phyloP scores from a whole-genome alignment of 2,888 invertebrate species.

The Nezara viridula region DNA sequence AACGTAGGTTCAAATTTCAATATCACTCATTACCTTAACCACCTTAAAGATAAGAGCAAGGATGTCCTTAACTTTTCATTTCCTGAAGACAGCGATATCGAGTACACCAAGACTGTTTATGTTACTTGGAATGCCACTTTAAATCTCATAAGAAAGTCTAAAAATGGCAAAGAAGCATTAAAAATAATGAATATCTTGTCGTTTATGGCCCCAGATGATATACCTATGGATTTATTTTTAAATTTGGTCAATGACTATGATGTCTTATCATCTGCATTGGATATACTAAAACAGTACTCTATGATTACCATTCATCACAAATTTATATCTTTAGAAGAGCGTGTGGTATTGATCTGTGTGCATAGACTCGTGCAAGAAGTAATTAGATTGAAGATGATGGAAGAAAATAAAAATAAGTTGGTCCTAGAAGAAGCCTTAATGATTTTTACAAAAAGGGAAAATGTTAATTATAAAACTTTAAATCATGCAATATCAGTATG shows the following conservation, averaged over 20 bases:
- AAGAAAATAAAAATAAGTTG: conserved; percentile 41
- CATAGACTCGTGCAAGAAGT: conserved; percentile 60
- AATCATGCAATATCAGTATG: conserved; percentile 32
- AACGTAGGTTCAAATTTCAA: conserved; percentile 33
- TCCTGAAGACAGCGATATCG: conserved; percentile 53
- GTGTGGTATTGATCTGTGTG: conserved; percentile 18
- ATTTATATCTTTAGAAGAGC: conserved; percentile 9
- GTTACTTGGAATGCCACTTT: conserved; percentile 60
- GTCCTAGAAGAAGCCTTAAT: conserved; percentile 8
- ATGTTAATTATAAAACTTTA: not conserved
- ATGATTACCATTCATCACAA: conserved; percentile 45
- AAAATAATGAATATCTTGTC: conserved; percentile 59
- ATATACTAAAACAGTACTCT: conserved; percentile 60
- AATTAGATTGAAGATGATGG: conserved; percentile 45
- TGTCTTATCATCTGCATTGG: conserved; percentile 19
- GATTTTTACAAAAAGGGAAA: not conserved
- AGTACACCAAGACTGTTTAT: conserved; percentile 53
- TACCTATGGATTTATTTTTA: conserved; percentile 54
- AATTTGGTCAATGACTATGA: conserved; percentile 22
- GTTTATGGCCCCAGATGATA: conserved; percentile 59
- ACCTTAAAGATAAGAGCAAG: conserved; percentile 1
- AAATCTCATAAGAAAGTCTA: conserved; percentile 47
- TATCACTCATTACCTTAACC: conserved; percentile 55
- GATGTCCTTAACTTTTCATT: conserved; percentile 54
- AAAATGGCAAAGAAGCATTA: conserved; percentile 51